Evolutionary conservation across 1,140 invertebrate genomes (phyloP), one percentile per base, ranked within the genome.

Genomic region (Gyrodactylus salaris): DNA sequence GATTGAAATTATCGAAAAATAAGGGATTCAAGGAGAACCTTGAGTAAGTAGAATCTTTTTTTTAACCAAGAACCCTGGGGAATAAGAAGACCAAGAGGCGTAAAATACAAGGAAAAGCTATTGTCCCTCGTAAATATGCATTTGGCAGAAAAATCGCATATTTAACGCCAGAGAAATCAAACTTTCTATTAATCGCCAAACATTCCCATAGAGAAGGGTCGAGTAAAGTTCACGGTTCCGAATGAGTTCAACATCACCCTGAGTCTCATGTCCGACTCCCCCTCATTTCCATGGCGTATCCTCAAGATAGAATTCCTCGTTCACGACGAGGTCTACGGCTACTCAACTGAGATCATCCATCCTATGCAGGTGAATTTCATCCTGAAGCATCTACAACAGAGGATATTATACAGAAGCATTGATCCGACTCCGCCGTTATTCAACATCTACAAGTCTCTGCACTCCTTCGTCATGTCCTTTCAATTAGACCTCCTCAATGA

Each of bases 241-340:
- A 88, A 95, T 81, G 93, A 97, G 81, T 97, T 96, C 22, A 73
- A 79, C 77, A 79, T 82, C 21, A 80, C 89, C 0, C 82, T 97
- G 26, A 97, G 93, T 7, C 86, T 97, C n/a, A 92, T 97, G 87
- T 91, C 92, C 21, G 93, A 97, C 81, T 87, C 86, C 27, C 85
- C 87, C 0, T 87, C 85, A 77, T 86, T 94, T 73, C 91, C 92
- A 0, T 98, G 93, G 93, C 83, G 90, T 74, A 83, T 98, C 68
- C 82, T 97, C 74, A 89, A 94, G 78, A 88, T 97, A 75, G 88
- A 92, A 76, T 88, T 97, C 77, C 82, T 97, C 0, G 92, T 98
- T 1, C 89, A 94, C 79, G 93, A 97, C 78, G 88, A 87, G 80
- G 91, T 97, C 82, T 95, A 91, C 73, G 91, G 92, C 20, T 20